Evolutionary conservation across 1,140 invertebrate species (phyloP).

Genomic region (Trichonephila clavata): DNA sequence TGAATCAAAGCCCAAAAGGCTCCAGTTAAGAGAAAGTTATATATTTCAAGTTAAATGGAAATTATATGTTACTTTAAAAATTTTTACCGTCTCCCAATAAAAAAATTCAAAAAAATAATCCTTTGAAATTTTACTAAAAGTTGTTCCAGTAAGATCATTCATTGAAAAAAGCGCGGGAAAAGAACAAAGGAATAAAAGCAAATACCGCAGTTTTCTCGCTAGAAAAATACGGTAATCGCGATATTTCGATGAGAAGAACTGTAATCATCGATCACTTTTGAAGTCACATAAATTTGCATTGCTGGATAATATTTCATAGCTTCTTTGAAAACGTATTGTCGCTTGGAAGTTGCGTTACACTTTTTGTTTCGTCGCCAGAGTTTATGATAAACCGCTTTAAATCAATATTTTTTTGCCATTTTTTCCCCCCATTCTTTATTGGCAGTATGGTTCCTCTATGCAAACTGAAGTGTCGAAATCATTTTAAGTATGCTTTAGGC

Average conservation of each 20-base stretch:
- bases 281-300: constrained; percentile 57
- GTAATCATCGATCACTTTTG: constrained; percentile 25
- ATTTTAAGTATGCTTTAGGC: not conserved
- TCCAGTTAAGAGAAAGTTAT: too few relatives aligned
- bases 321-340: constrained; percentile 47
- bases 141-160: not conserved
- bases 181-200: not conserved
- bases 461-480: not conserved
- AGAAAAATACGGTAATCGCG: constrained; percentile 28
- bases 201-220: too few relatives aligned
- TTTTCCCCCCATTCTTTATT: not conserved
- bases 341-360: not conserved
- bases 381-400: constrained; percentile 25
- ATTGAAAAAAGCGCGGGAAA: constrained; percentile 2
- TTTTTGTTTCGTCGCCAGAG: constrained; percentile 34
- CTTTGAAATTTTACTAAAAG: not conserved
- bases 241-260: constrained; percentile 31
- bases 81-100: too few relatives aligned
- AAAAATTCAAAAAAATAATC: too few relatives aligned
- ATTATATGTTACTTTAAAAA: too few relatives aligned
- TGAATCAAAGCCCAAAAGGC: too few relatives aligned
- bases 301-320: constrained; percentile 32
- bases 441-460: not conserved
- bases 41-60: too few relatives aligned
- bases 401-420: not conserved